Conservation (phyloP, 2,797 vertebrate genomes). For the Anguilla marmorata region DNA sequence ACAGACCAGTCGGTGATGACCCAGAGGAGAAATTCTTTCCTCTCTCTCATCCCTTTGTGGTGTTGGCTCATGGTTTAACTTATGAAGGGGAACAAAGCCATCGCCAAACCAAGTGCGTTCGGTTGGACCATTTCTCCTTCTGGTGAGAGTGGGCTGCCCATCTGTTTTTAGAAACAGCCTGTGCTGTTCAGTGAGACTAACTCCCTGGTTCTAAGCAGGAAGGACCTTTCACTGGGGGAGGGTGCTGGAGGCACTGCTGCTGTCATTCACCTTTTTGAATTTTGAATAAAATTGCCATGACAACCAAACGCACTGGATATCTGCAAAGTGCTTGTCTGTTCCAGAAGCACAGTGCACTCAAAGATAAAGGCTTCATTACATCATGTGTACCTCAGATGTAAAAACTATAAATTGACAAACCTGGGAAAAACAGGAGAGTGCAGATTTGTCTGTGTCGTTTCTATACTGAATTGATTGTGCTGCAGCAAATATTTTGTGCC, state of each 20-base stretch:
- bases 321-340: neutral
- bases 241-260: neutral
- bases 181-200: neutral
- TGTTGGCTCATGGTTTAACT: constrained; percentile 55
- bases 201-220: neutral
- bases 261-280: neutral
- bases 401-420: neutral
- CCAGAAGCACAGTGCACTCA: neutral
- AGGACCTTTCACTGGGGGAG: neutral
- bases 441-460: neutral
- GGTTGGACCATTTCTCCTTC: constrained; percentile 40
- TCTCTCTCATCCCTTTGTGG: constrained; percentile 56
- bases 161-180: neutral
- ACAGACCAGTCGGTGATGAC: neutral
- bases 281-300: constrained; percentile 9
- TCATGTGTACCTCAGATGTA: neutral
- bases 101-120: constrained; percentile 56
- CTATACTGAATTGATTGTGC: neutral
- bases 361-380: neutral
- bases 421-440: neutral
- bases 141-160: neutral
- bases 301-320: neutral
- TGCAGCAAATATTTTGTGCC: neutral
- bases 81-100: constrained; percentile 59
- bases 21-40: neutral